Base-by-base conservation (phyloP, 1,140 invertebrate genomes). In the Anastatus disparis region DNA sequence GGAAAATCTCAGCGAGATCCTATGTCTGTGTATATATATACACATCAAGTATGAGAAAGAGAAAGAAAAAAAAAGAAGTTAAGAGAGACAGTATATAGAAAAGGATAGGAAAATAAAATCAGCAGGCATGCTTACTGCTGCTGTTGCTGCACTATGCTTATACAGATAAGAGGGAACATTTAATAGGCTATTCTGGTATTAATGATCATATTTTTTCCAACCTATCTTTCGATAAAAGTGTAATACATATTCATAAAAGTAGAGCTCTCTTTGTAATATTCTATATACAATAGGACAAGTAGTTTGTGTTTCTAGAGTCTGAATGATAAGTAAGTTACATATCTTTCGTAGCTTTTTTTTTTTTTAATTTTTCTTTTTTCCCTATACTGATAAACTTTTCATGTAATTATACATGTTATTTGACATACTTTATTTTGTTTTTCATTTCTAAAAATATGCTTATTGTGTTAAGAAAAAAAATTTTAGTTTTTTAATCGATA, bases 1-100 rank as follows among this genome's bases (percentile, higher is more conserved):
- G 46, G 26, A 69, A 69, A 69, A 61, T 61, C 56, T 69, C 66
- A n/a, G 44, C 66, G 56, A 69, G 46, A 69, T 69, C 35, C 31
- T n/a, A 4, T 9, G 26, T 15, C 3, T 31, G 22, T 44, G 35
- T 42, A n/a, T 62, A 20, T 40, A 35, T 50, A 2, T 9, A 12
- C 2, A n/a, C 15, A 29, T n/a, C 17, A 20, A 17, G 20, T 52
- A 12, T 42, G 6, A n/a, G 20, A 0, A 7, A 7, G 10, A 4
- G 24, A 20, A 9, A 48, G 10, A 35, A 24, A 27, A 15, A 35
- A 15, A 13, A 17, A 13, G 13, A 12, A 27, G 27, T 13, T 22
- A 10, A 10, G 38, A 13, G 13, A 12, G 27, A 62, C 17, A 50
- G 29, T 3, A 7, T 3, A 13, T 3, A 10, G 27, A 13, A 29